These are phyloP conservation scores for Eueides isabella DNA, from an alignment of 1,140 invertebrate species.

Conservation along the genomic window DNA sequence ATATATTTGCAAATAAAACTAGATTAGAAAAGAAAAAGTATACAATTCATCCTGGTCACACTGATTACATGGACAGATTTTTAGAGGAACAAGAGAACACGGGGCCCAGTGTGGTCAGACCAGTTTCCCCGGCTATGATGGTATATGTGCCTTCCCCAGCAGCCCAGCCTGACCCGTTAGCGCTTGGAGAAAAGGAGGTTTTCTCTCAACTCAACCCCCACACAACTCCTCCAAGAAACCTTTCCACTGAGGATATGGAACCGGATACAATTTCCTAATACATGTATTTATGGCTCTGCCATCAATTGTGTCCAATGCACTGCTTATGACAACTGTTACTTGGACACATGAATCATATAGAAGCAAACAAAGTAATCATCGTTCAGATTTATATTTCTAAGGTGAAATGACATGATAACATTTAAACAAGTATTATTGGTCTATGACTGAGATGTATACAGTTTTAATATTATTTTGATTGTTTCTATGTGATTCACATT, in stretches of 20 bases:
- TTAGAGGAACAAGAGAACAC: constrained; percentile 90
- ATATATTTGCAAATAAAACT: constrained; percentile 93
- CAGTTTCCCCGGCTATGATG: constrained; percentile 75
- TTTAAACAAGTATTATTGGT: too few relatives aligned
- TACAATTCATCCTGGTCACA: constrained; percentile 91
- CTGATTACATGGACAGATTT: constrained; percentile 94
- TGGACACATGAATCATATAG: constrained; percentile 1
- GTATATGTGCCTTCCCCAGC: constrained; percentile 70
- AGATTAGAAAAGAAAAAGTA: constrained; percentile 94
- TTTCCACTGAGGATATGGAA: constrained; percentile 70
- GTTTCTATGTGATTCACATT: not conserved
- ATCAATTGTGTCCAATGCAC: constrained; percentile 51
- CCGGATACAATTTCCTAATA: constrained; percentile 73
- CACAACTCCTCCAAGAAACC: constrained; percentile 60
- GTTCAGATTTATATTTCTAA: too few relatives aligned
- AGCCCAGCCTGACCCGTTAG: constrained; percentile 76
- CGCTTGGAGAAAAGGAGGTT: constrained; percentile 77
- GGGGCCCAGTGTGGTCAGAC: constrained; percentile 66
- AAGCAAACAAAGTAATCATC: too few relatives aligned
- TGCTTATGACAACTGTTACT: constrained; percentile 38
- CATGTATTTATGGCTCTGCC: constrained; percentile 58
- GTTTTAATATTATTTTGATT: too few relatives aligned
- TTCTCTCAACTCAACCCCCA: constrained; percentile 75
- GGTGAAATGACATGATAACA: too few relatives aligned
- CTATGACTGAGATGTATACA: too few relatives aligned